Percentiles rank a stretch among this genome's conserved stretches.
Conservation (phyloP, 2,113 vertebrate species). For the Pachyramphus minor region DNA sequence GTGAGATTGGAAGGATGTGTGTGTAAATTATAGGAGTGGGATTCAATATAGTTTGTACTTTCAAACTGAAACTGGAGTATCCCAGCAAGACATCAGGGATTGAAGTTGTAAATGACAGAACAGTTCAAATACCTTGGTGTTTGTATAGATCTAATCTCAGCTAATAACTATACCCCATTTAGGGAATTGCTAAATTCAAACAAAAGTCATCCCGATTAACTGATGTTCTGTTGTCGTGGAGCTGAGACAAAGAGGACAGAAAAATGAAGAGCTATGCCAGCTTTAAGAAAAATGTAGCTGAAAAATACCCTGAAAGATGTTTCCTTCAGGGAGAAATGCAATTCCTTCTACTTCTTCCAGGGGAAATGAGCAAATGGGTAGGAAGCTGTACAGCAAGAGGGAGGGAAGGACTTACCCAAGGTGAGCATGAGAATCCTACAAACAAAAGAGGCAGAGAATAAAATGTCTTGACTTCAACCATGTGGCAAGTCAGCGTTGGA, state of each 20-base stretch:
- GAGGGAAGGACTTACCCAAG: background rate
- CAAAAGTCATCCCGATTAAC: background rate
- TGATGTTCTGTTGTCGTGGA: background rate
- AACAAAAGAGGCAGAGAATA: background rate
- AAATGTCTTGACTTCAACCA: background rate
- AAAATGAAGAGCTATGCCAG: background rate
- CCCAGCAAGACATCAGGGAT: background rate
- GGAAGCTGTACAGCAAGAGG: background rate
- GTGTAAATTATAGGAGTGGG: background rate
- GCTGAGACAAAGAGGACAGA: background rate
- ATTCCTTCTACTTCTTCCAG: background rate
- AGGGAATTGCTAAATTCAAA: conserved; percentile 12
- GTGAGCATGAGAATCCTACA: background rate
- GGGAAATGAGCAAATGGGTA: background rate
- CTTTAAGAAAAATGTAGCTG: background rate
- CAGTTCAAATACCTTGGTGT: background rate
- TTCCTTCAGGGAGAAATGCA: background rate
- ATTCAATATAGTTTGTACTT: background rate
- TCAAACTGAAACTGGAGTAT: background rate
- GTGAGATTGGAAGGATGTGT: background rate
- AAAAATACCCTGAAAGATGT: background rate
- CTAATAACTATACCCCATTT: background rate
- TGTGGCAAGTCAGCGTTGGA: background rate
- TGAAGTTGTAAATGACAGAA: background rate
- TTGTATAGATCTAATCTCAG: background rate